Percentiles rank a stretch among this genome's conserved stretches.
Conservation (phyloP, 2,888 invertebrate species). For the Anaspis maculata region DNA sequence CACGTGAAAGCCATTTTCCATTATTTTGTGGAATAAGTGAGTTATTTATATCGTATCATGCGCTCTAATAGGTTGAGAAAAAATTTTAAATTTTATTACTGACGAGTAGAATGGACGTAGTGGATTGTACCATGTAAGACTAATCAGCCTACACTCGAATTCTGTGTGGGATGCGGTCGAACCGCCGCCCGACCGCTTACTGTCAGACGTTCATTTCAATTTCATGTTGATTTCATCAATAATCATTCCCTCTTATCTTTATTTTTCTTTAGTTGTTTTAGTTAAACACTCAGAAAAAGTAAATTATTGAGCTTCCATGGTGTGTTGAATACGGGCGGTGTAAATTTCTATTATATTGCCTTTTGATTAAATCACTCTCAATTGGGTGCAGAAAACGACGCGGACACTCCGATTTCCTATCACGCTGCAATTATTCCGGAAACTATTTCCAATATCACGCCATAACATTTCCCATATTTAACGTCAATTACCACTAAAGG, state of each 20-base stretch:
- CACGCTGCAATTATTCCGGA: conserved; percentile 12
- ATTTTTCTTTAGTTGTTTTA: conserved; percentile 20
- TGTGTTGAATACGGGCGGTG: conserved; percentile 13
- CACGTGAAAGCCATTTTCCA: neutral
- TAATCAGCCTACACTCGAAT: conserved; percentile 34
- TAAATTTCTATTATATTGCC: conserved; percentile 9
- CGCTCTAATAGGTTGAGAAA: conserved; percentile 8
- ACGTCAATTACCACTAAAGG: conserved; percentile 15
- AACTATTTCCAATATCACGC: conserved; percentile 9
- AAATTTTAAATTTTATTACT: conserved; percentile 16
- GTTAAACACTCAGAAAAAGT: conserved; percentile 15
- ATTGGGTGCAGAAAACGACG: no score
- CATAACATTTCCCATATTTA: conserved; percentile 15
- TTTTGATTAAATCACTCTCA: conserved; percentile 3
- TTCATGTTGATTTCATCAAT: conserved; percentile 26
- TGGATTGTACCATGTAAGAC: conserved; percentile 30
- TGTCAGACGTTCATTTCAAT: conserved; percentile 24
- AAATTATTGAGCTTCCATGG: conserved; percentile 18
- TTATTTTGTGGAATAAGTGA: conserved; percentile 6
- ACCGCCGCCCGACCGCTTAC: conserved; percentile 27
- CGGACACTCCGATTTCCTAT: conserved; percentile 4
- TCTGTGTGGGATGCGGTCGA: conserved; percentile 32
- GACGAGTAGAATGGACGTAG: conserved; percentile 28
- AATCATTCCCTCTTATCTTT: conserved; percentile 25
- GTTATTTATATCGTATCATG: conserved; percentile 13